Conservation (phyloP, 2,113 vertebrate genomes). For the Alouatta palliata region DNA sequence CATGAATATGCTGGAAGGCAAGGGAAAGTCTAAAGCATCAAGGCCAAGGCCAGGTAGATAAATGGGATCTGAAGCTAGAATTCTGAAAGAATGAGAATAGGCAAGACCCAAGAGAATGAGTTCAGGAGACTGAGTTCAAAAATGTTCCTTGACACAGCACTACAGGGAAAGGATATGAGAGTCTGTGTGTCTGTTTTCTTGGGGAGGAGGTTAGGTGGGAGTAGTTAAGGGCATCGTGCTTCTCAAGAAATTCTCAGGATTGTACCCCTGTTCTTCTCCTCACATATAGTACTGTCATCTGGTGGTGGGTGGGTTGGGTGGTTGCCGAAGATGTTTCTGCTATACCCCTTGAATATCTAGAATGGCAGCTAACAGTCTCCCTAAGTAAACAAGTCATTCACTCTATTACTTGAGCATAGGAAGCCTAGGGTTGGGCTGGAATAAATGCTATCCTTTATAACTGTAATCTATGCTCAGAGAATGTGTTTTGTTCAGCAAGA, state of each 20-base stretch:
- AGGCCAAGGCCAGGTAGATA: not conserved
- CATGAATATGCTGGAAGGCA: not conserved
- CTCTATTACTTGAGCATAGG: not conserved
- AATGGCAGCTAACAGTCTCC: not conserved
- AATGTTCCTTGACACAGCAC: not conserved
- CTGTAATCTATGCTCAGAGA: not conserved
- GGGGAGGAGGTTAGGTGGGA: not conserved
- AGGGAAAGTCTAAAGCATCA: not conserved
- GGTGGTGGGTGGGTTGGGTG: too few species aligned
- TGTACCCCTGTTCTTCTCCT: not conserved
- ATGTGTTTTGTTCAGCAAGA: not conserved
- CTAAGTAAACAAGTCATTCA: not conserved
- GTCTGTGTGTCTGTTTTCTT: not conserved
- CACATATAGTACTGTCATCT: not conserved
- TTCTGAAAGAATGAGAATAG: not conserved
- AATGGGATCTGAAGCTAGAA: not conserved
- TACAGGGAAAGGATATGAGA: not conserved
- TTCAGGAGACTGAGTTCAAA: not conserved
- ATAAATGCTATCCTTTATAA: not conserved
- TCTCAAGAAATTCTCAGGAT: not conserved
- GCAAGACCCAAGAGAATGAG: not conserved
- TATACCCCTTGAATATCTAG: not conserved
- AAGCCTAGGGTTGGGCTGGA: not conserved
- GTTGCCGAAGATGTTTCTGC: not conserved
- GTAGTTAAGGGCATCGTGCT: rapidly evolving